phyloP scores from a whole-genome alignment of 64 coral and sea anemone species.

The Exaiptasia diaphana region DNA sequence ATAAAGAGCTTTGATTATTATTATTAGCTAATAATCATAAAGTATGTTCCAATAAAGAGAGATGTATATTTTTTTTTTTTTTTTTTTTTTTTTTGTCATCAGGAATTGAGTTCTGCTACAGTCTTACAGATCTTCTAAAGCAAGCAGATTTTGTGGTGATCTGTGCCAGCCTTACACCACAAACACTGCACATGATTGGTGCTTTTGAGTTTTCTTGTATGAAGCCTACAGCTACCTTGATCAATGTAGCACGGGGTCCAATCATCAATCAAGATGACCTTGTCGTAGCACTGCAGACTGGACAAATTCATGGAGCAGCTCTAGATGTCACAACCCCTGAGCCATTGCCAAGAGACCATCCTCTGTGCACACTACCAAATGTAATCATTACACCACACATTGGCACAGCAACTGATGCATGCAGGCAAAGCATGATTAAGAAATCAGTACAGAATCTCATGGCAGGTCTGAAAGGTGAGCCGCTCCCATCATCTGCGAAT shows the following conservation, averaged over 20 bases:
- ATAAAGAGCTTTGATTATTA: too few relatives aligned
- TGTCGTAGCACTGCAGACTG: constrained; percentile 30
- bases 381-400: constrained; percentile 43
- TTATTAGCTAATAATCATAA: background rate
- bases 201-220: constrained; percentile 23
- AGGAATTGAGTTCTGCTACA: constrained; percentile 45
- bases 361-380: constrained; percentile 38
- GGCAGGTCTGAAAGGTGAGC: constrained; percentile 11
- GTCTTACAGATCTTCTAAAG: constrained; percentile 4
- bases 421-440: constrained; percentile 38
- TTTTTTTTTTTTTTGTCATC: background rate
- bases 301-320: constrained; percentile 40
- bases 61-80: background rate
- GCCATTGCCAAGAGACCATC: constrained; percentile 46
- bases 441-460: constrained; percentile 19
- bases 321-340: constrained; percentile 48
- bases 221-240: constrained; percentile 53
- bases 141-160: constrained; percentile 56
- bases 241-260: constrained; percentile 39
- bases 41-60: too few relatives aligned
- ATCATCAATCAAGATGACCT: constrained; percentile 54
- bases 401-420: constrained; percentile 1
- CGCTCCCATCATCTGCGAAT: constrained; percentile 5
- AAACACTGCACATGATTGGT: constrained; percentile 45
- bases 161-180: constrained; percentile 3